Base-by-base conservation (phyloP, 1,140 invertebrate genomes). In the Hypothenemus hampei region DNA sequence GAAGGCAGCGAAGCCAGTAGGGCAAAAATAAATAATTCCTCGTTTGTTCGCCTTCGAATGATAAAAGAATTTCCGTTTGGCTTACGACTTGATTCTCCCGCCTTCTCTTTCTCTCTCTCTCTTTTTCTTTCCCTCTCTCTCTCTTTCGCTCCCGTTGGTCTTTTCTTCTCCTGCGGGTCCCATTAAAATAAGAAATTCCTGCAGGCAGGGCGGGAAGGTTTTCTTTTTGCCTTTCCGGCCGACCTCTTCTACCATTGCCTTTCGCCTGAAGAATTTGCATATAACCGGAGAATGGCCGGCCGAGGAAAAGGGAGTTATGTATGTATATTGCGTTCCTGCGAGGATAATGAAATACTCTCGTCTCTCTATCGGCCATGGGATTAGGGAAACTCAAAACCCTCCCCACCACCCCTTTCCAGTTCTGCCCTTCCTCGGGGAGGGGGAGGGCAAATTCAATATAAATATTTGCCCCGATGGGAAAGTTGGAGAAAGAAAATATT, bases 1-100 rank as follows among this genome's bases (percentile, higher is more conserved):
- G 11, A 39, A 49, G 36, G 26, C 49, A 50, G 37, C 48, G 39
- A 44, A 52, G 35, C 49, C 49, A 52, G 40, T 22, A 52, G 49
- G 40, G 49, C 49, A 52, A 52, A 52, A 52, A 52, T 52, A 52
- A 52, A 52, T 52, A 52, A 52, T 52, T 52, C 49, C 49, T 44
- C 49, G 48, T 50, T 50, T 50, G 48, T 50, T 52, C 39, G 36
- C 36, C 49, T 11, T 39, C 39, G 40, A 52, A 52, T 52, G 49
- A 52, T 52, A 52, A 52, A 52, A 52, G 49, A 52, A 52, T 52
- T 52, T 52, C 49, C 49, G 49, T 51, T 51, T 51, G 48, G 48
- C 48, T 51, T 51, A 29, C 48, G 49, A 43, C 49, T 52, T 29
- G 24, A 36, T 18, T 22, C 33, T 35, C n/a, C 40, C 49, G 49